A percentile compares a stretch with the other conserved stretches of the same genome.
phyloP scores from a whole-genome alignment of 2,888 invertebrate genomes.

The Trichopria drosophilae region DNA sequence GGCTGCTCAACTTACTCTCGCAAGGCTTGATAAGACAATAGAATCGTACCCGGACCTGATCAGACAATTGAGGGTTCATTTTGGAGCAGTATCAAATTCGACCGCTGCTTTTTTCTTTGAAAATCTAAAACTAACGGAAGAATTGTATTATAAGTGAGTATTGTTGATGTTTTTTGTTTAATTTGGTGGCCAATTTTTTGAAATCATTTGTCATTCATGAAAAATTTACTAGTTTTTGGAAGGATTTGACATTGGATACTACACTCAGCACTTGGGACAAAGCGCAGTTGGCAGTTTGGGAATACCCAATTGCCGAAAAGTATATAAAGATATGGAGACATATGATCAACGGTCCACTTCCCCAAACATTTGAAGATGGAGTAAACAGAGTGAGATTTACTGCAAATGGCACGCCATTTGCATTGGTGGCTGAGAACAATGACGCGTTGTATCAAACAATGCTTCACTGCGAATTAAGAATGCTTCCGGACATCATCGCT shows the following conservation, averaged over 20 bases:
- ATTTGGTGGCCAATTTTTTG: too few relatives aligned
- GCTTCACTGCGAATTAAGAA: too few relatives aligned
- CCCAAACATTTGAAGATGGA: not conserved
- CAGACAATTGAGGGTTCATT: slow-evolving; percentile 94
- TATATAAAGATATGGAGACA: slow-evolving; percentile 97
- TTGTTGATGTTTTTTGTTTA: too few relatives aligned
- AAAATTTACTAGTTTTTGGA: slow-evolving; percentile 72
- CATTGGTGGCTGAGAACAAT: too few relatives aligned
- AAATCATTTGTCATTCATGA: too few relatives aligned
- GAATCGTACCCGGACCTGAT: slow-evolving; percentile 92
- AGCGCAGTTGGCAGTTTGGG: slow-evolving; percentile 92
- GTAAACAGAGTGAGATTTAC: too few relatives aligned
- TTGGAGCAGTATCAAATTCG: slow-evolving; percentile 87
- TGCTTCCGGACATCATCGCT: too few relatives aligned
- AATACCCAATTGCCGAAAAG: slow-evolving; percentile 94
- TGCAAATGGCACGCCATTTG: too few relatives aligned
- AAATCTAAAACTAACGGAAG: slow-evolving; percentile 94
- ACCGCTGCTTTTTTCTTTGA: slow-evolving; percentile 91
- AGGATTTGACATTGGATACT: slow-evolving; percentile 91
- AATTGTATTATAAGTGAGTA: slow-evolving; percentile 87
- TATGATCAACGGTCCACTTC: slow-evolving; percentile 64
- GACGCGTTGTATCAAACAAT: too few relatives aligned
- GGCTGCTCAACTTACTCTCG: slow-evolving; percentile 94
- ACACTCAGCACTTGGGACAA: slow-evolving; percentile 82
- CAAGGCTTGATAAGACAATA: slow-evolving; percentile 87